Evolutionary conservation across 2,113 vertebrate species (phyloP), one percentile per base, ranked within the genome.

Genomic region (Oxygymnocypris stewartii): DNA sequence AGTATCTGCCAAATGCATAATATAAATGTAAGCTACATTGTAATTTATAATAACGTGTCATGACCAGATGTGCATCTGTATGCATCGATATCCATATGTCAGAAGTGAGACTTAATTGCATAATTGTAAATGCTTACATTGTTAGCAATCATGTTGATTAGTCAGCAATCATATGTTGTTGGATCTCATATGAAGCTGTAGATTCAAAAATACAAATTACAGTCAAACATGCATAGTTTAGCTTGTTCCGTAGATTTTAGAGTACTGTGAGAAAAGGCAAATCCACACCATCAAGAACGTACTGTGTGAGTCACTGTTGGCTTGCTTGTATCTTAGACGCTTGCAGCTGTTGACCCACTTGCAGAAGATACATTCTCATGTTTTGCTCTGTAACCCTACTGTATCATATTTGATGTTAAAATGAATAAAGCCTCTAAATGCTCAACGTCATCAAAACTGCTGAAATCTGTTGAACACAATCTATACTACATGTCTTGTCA

Each of bases 321-420:
- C 69, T 42, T 12, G 37, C 37, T 35, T 42, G 37, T 73, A 42
- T 9, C 37, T 40, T 42, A 20, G 18, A 40, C 42, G 4, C 69
- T 42, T 42, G 69, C 69, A 73, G 69, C 69, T 73, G 69, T 73
- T 73, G 69, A 42, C 69, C 37, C 69, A 73, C 69, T 73, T 73
- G 35, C 18, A 73, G 35, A 37, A 37, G 31, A 73, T 0, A 23
- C 69, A 73, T 23, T 42, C 9, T 73, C 37, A 42, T 73, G 4
- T 8, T 73, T 71, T 71, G 4, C 28, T 67, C 31, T 71, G 54
- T 59, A 20, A 20, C 16, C 35, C 37, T 73, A 37, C 69, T 73
- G 35, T 23, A 23, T 11, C 8, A 42, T 23, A 37, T 14, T 6
- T 37, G 16, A 20, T 23, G 9, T 8, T 20, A 6, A 59, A 8